Evolutionary conservation across 2,888 invertebrate species (phyloP).

Genomic region (Hololepta plana): DNA sequence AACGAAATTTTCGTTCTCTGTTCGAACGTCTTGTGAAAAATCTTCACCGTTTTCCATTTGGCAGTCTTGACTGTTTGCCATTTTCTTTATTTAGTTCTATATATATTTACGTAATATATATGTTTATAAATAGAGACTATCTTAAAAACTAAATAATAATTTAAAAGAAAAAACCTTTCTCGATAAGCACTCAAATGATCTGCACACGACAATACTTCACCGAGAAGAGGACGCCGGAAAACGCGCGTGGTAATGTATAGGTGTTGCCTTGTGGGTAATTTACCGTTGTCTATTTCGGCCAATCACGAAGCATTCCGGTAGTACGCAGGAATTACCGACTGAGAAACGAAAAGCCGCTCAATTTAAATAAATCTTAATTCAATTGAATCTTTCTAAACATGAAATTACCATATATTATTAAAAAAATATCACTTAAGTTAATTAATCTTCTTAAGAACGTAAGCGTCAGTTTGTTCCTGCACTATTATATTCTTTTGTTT

Average conservation of each 20-base stretch:
- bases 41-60: constrained; percentile 63
- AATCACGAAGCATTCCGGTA: constrained; percentile 6
- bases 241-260: constrained; percentile 11
- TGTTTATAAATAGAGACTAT: constrained; percentile 16
- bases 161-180: constrained; percentile 4
- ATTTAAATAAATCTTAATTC: too few relatives aligned
- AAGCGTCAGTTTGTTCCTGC: too few relatives aligned
- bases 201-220: constrained; percentile 17
- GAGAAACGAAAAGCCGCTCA: too few relatives aligned
- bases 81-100: constrained; percentile 14
- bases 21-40: constrained; percentile 56
- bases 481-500: too few relatives aligned
- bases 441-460: too few relatives aligned
- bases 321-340: too few relatives aligned
- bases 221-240: constrained; percentile 19
- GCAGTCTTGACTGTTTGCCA: constrained; percentile 43
- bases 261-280: constrained; percentile 8
- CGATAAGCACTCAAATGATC: constrained; percentile 17
- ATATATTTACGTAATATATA: not conserved
- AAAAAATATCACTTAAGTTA: too few relatives aligned
- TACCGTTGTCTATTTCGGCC: constrained; percentile 3
- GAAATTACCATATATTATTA: too few relatives aligned
- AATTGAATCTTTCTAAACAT: too few relatives aligned
- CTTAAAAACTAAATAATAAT: constrained; percentile 1
- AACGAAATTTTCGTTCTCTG: constrained; percentile 38